Evolutionary conservation across 2,888 invertebrate species (phyloP).

Genomic region (Heliconius charithonia): DNA sequence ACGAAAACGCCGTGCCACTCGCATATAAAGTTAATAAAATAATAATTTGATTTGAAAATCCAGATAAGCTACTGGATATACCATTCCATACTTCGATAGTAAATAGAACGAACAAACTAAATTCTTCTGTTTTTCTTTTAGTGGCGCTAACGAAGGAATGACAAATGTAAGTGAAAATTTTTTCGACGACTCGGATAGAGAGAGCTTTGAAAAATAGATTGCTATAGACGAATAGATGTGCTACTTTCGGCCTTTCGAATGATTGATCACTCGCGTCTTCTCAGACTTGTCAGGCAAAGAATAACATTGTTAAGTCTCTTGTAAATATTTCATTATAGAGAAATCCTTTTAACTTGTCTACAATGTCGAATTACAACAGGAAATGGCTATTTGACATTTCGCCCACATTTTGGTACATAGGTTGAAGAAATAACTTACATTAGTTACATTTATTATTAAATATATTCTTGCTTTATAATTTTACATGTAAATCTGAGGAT

Average conservation of each 20-base stretch:
- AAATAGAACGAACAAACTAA: conserved; percentile 8
- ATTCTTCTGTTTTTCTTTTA: conserved; percentile 12
- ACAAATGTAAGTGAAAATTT: conserved; percentile 17
- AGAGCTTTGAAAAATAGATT: conserved; percentile 33
- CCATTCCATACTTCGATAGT: background rate
- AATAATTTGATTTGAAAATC: too few species aligned
- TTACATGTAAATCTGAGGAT: background rate
- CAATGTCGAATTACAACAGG: conserved; percentile 50
- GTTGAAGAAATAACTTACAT: background rate
- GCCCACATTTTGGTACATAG: background rate
- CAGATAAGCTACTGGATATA: too few species aligned
- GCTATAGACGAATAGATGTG: conserved; percentile 54
- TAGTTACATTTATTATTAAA: background rate
- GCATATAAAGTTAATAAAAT: too few species aligned
- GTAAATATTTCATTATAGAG: conserved; percentile 74
- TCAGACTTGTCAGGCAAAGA: conserved; percentile 77
- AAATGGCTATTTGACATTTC: conserved; percentile 44
- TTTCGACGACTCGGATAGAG: conserved; percentile 21
- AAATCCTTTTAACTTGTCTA: conserved; percentile 70
- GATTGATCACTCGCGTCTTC: conserved; percentile 75
- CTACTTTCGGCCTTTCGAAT: conserved; percentile 60
- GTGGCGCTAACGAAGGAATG: conserved; percentile 7
- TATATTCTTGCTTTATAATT: conserved; percentile 1
- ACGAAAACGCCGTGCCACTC: too few species aligned
- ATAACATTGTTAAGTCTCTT: conserved; percentile 80